Evolutionary conservation across 2,888 invertebrate genomes (phyloP).

Genomic region (Aricia artaxerxes): DNA sequence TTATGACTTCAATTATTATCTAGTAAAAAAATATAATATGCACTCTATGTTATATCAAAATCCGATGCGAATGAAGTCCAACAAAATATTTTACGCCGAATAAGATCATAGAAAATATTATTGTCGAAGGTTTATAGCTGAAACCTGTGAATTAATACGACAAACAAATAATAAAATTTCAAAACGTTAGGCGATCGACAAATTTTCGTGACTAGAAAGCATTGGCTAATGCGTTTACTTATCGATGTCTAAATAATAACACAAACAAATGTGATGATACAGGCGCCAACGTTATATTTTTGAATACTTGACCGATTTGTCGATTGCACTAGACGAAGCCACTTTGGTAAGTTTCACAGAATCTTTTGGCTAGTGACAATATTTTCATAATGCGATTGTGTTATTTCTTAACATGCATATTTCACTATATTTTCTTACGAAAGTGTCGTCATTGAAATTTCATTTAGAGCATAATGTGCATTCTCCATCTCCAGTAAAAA

Average conservation of each 20-base stretch:
- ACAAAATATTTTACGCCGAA: background rate
- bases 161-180: slow-evolving; percentile 10
- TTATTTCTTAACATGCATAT: background rate
- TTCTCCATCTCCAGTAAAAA: too few relatives aligned
- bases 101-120: background rate
- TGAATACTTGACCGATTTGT: slow-evolving; percentile 9
- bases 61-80: background rate
- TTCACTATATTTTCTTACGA: too few relatives aligned
- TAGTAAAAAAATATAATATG: background rate
- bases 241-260: slow-evolving; percentile 25
- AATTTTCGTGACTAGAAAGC: slow-evolving; percentile 25
- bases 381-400: background rate
- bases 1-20: background rate
- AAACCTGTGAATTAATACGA: background rate
- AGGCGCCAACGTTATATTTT: slow-evolving; percentile 14
- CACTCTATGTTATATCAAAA: background rate
- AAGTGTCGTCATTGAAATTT: too few relatives aligned
- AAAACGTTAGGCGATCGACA: slow-evolving; percentile 11
- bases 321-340: slow-evolving; percentile 22
- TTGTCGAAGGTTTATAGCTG: background rate
- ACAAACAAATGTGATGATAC: slow-evolving; percentile 20
- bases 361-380: background rate
- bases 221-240: slow-evolving; percentile 26
- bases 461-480: too few relatives aligned
- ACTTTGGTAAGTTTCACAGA: background rate